Evolutionary conservation across 64 coral and sea anemone species (phyloP).

Genomic region (Stichodactyla mertensii): DNA sequence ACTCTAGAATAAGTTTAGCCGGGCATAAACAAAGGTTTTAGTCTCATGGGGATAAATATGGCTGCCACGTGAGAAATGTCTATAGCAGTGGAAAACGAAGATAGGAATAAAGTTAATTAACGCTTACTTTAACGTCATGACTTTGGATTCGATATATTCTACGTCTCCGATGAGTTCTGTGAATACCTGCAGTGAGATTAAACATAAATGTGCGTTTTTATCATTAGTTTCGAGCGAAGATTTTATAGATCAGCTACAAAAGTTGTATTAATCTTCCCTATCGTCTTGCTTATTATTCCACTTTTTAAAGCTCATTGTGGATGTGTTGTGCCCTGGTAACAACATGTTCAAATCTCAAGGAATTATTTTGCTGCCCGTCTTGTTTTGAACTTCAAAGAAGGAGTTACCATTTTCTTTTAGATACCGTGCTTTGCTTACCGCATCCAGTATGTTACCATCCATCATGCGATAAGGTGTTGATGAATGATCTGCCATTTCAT

Average conservation of each 20-base stretch:
- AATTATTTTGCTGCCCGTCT: background rate
- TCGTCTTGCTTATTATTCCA: background rate
- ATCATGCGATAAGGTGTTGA: constrained; percentile 48
- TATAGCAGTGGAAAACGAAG: background rate
- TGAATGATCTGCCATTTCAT: constrained; percentile 21
- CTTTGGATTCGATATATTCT: constrained; percentile 45
- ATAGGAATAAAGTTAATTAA: background rate
- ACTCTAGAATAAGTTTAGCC: too few relatives aligned
- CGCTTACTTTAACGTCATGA: constrained; percentile 54
- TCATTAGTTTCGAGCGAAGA: background rate
- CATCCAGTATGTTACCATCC: constrained; percentile 61
- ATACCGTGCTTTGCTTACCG: constrained; percentile 12
- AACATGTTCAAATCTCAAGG: background rate
- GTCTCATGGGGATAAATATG: too few relatives aligned
- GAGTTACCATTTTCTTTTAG: too few relatives aligned
- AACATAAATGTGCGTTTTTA: background rate
- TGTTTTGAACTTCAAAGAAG: too few relatives aligned
- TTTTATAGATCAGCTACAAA: background rate
- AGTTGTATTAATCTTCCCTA: too few relatives aligned
- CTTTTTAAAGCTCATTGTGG: background rate
- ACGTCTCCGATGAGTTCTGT: constrained; percentile 59
- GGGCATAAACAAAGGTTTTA: too few relatives aligned
- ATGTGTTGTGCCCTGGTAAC: too few relatives aligned
- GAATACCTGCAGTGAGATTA: constrained; percentile 22
- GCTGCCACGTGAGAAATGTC: background rate